These are phyloP conservation scores for Drosophila punjabiensis DNA, from an alignment of 1,140 invertebrate species.

Conservation along the genomic window DNA sequence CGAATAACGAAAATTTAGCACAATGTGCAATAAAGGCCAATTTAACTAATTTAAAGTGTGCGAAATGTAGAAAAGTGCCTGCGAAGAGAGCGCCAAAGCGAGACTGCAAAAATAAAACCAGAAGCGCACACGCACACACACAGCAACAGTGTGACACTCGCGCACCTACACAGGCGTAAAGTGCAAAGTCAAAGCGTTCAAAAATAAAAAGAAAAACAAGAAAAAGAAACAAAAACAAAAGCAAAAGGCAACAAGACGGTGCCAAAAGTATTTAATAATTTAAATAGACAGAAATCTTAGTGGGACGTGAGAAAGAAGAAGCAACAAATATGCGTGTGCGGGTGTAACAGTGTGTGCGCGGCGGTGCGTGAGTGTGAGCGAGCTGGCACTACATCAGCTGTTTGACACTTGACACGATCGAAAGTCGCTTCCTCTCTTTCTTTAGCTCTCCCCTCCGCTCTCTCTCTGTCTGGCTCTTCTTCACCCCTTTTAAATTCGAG, in stretches of 20 bases:
- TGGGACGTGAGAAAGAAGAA: constrained; percentile 31
- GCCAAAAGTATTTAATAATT: constrained; percentile 71
- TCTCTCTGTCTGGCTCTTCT: constrained; percentile 1
- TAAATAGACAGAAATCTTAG: constrained; percentile 46
- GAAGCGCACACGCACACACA: constrained; percentile 49
- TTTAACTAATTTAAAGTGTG: constrained; percentile 55
- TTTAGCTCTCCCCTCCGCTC: constrained; percentile 3
- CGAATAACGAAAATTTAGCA: constrained; percentile 50
- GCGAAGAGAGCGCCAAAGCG: constrained; percentile 27
- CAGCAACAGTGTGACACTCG: constrained; percentile 43
- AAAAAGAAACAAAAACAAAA: constrained; percentile 37
- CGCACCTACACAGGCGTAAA: constrained; percentile 31
- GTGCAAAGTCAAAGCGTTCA: constrained; percentile 47
- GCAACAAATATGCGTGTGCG: constrained; percentile 38
- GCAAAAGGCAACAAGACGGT: constrained; percentile 49
- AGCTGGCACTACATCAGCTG: constrained; percentile 69
- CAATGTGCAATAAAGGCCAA: constrained; percentile 47
- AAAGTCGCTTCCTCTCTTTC: constrained; percentile 35
- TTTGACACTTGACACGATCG: constrained; percentile 81
- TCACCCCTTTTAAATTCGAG: constrained; percentile 38
- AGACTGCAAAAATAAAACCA: constrained; percentile 34
- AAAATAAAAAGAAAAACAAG: constrained; percentile 6
- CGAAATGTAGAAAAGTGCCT: constrained; percentile 62
- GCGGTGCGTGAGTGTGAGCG: constrained; percentile 55
- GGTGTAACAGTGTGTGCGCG: constrained; percentile 8